Evolutionary conservation across 2,113 vertebrate genomes (phyloP).

Genomic region (Solenodon paradoxus): DNA sequence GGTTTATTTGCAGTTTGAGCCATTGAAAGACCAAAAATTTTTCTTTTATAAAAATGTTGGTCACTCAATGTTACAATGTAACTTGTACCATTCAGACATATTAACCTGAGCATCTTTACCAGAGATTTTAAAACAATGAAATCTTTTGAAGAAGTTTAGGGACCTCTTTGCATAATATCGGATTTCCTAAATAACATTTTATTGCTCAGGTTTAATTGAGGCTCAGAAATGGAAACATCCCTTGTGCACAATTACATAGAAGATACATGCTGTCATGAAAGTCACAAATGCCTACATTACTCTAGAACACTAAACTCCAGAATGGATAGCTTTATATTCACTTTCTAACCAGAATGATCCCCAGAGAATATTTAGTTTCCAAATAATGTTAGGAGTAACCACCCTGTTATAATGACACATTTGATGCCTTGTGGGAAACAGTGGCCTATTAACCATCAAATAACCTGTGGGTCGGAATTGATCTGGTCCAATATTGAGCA

Average conservation of each 20-base stretch:
- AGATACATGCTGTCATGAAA: neutral
- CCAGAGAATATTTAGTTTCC: neutral
- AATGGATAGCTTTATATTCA: neutral
- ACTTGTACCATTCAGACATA: neutral
- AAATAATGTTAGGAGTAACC: neutral
- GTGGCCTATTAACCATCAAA: neutral
- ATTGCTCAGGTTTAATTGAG: neutral
- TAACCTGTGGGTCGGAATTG: neutral
- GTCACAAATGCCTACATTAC: neutral
- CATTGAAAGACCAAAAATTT: slow-evolving; percentile 91
- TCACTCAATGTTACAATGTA: slow-evolving; percentile 64
- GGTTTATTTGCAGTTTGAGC: slow-evolving; percentile 93
- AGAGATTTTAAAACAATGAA: neutral
- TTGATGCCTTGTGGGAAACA: neutral
- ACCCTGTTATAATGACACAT: neutral
- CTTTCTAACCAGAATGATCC: neutral
- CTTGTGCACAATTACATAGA: neutral
- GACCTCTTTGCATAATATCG: neutral
- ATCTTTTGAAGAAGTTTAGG: neutral
- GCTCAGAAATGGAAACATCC: neutral
- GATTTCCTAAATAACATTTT: neutral
- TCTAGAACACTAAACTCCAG: neutral
- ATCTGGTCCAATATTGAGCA: neutral
- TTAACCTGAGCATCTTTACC: neutral
- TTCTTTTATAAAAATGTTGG: slow-evolving; percentile 78